Percentiles rank a stretch among this genome's conserved stretches.
These are phyloP conservation scores for Nibea albiflora DNA, from an alignment of 2,113 vertebrate genomes.

Conservation along the genomic window DNA sequence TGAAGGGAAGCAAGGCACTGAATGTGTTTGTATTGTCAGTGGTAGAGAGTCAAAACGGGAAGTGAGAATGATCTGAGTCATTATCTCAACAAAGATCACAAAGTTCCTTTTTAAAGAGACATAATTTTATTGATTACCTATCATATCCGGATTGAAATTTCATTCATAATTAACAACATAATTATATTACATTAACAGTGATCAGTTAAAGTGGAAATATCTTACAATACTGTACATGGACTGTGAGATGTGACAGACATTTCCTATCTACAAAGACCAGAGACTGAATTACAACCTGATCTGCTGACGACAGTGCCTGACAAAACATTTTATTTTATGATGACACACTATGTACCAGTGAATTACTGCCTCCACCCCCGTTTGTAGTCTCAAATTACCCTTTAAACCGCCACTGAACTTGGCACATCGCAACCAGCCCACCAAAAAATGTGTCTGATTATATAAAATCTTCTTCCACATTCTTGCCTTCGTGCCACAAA, in stretches of 20 bases:
- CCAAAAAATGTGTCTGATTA: slow-evolving; percentile 50
- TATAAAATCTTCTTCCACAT: slow-evolving; percentile 16
- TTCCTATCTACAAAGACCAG: slow-evolving; percentile 18
- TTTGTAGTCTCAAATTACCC: slow-evolving; percentile 50
- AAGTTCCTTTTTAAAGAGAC: not conserved
- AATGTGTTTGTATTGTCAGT: slow-evolving; percentile 11
- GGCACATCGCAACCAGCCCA: slow-evolving; percentile 48
- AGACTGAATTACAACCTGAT: slow-evolving; percentile 25
- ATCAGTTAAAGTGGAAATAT: slow-evolving; percentile 3
- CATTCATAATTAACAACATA: not conserved
- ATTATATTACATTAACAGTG: not conserved
- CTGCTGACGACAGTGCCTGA: slow-evolving; percentile 2
- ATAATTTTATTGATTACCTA: not conserved
- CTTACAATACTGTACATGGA: not conserved
- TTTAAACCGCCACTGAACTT: slow-evolving; percentile 54
- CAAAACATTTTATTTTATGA: slow-evolving; percentile 24
- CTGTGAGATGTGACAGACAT: not conserved
- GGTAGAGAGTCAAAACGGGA: slow-evolving; percentile 5
- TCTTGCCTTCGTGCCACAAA: slow-evolving; percentile 45
- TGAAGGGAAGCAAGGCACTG: slow-evolving; percentile 8
- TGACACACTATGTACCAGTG: slow-evolving; percentile 26
- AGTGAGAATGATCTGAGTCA: slow-evolving; percentile 6
- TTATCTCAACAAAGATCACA: slow-evolving; percentile 12
- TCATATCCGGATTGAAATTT: not conserved
- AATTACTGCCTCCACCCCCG: slow-evolving; percentile 33